Conservation (phyloP, 2,797 vertebrate genomes). For the Cryptoprocta ferox region DNA sequence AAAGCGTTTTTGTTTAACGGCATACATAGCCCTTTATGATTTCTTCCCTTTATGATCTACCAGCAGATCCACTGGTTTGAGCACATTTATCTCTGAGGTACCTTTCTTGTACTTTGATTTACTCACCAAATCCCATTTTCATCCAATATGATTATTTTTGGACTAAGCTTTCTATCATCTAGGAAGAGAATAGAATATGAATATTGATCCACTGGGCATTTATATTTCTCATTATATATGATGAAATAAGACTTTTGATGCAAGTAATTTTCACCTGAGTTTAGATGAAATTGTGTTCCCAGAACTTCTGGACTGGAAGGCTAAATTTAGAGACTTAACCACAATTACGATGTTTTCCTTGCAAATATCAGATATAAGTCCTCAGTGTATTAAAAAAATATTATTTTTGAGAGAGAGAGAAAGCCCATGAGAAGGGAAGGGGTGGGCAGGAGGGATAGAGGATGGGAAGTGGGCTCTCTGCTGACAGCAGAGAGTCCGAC, state of each 20-base stretch:
- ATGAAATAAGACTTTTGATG: constrained; percentile 38
- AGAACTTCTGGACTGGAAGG: constrained; percentile 2
- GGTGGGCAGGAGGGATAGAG: too few relatives aligned
- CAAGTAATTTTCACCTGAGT: constrained; percentile 53
- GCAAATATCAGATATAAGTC: constrained; percentile 14
- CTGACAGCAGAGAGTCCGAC: too few relatives aligned
- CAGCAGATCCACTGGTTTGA: constrained; percentile 34
- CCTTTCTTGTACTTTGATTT: constrained; percentile 55
- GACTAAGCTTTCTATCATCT: constrained; percentile 31
- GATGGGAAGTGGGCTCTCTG: too few relatives aligned
- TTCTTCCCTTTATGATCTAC: constrained; percentile 26
- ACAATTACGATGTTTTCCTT: neutral
- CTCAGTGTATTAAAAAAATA: neutral
- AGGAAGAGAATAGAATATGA: constrained; percentile 46
- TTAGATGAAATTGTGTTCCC: constrained; percentile 43
- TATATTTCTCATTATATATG: constrained; percentile 41
- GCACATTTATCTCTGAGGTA: constrained; percentile 8
- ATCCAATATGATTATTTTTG: constrained; percentile 35
- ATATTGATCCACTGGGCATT: constrained; percentile 28
- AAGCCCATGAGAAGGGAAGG: too few relatives aligned
- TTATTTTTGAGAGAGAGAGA: too few relatives aligned
- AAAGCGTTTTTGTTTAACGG: neutral
- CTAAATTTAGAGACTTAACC: constrained; percentile 55
- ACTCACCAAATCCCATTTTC: constrained; percentile 16
- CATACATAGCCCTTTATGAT: neutral